phyloP scores from a whole-genome alignment of 2,113 vertebrate genomes.

The Onychorhynchus coronatus region DNA sequence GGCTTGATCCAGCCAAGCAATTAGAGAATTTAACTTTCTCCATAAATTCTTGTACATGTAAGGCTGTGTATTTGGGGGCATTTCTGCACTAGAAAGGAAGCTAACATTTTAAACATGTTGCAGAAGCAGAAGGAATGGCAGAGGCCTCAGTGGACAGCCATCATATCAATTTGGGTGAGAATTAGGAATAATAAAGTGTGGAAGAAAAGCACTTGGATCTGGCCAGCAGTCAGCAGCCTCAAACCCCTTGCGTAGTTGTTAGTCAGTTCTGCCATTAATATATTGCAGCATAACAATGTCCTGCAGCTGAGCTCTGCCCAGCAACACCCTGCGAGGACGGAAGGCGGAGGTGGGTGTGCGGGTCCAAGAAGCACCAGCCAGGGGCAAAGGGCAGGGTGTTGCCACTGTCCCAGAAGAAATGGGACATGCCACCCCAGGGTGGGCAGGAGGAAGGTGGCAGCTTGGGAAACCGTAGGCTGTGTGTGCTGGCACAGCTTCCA shows the following conservation, averaged over 20 bases:
- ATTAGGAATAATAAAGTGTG: not conserved
- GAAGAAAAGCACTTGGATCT: not conserved
- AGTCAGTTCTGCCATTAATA: not conserved
- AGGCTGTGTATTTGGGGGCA: not conserved
- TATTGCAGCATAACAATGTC: not conserved
- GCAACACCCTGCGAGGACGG: not conserved
- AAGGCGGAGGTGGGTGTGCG: not conserved
- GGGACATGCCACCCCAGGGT: not conserved
- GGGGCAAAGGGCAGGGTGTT: not conserved
- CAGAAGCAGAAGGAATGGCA: not conserved
- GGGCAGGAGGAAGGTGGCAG: not conserved
- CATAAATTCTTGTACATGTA: not conserved
- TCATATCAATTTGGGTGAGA: not conserved
- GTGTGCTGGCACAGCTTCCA: not conserved
- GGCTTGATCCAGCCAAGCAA: not conserved
- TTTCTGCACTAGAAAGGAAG: not conserved
- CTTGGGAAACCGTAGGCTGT: not conserved
- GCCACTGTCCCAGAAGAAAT: not conserved
- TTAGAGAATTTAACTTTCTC: slow-evolving; percentile 34
- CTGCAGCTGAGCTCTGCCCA: not conserved
- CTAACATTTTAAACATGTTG: not conserved
- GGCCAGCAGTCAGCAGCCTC: not conserved
- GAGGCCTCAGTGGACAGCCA: not conserved
- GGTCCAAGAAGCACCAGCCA: not conserved
- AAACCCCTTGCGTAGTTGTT: not conserved